These are phyloP conservation scores for Cybosia mesomella DNA, from an alignment of 2,888 invertebrate species.

Conservation along the genomic window DNA sequence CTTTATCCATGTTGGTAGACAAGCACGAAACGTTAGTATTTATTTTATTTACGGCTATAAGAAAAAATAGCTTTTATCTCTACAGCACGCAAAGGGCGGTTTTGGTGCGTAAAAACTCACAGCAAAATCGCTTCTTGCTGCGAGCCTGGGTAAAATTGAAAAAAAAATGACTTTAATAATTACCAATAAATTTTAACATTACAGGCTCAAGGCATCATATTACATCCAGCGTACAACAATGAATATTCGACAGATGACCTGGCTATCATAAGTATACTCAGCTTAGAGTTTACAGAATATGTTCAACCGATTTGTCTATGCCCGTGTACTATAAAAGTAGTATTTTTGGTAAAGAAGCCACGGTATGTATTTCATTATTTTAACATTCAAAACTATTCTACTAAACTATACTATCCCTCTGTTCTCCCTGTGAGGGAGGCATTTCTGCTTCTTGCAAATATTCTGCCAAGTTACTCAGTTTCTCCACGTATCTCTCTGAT, in stretches of 20 bases:
- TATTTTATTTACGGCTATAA: neutral
- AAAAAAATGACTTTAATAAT: too few species aligned
- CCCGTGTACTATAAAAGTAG: constrained; percentile 74
- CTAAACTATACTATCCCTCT: too few species aligned
- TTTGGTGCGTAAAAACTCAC: neutral
- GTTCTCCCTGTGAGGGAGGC: too few species aligned
- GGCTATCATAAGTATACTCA: constrained; percentile 73
- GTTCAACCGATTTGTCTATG: constrained; percentile 81
- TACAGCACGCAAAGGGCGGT: too few species aligned
- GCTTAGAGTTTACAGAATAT: constrained; percentile 69
- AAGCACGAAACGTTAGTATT: constrained; percentile 64
- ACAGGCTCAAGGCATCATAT: constrained; percentile 69
- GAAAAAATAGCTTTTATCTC: neutral
- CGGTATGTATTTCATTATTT: constrained; percentile 57
- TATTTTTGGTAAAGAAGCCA: constrained; percentile 70
- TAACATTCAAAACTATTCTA: neutral
- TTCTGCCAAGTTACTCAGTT: too few species aligned
- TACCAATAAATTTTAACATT: constrained; percentile 37
- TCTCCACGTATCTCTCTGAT: too few species aligned
- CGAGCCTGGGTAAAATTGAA: too few species aligned
- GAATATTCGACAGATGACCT: constrained; percentile 72
- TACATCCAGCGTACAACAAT: constrained; percentile 72
- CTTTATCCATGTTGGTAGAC: constrained; percentile 63
- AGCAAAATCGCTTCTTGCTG: neutral
- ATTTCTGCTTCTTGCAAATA: too few species aligned